Base-by-base conservation (phyloP, 2,797 vertebrate species). In the Zenarchopterus dispar region DNA sequence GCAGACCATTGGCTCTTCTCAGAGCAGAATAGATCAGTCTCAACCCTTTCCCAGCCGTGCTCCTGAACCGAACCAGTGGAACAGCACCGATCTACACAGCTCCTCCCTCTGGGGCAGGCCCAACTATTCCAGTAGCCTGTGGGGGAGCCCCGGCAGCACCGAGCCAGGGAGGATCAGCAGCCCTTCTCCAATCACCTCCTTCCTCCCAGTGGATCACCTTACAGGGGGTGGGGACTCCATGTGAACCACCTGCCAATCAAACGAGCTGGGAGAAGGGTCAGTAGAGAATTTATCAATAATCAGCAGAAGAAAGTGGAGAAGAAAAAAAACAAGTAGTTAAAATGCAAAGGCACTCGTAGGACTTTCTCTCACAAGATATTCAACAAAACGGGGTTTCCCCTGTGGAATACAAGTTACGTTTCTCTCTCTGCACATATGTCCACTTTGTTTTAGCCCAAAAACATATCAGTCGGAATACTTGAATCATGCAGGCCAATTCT, bases 391-490 rank as follows among this genome's bases (percentile, higher is more conserved):
- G 92, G 94, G 96, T 94, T 92, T 88, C 88, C 95, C 92, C 95
- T 94, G 95, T 97, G 96, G 96, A 97, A 90, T 95, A 95, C 94
- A 90, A 93, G 95, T 96, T 96, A 96, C 92, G 93, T 94, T 91
- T 89, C 84, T 92, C 93, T 90, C 94, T 95, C 95, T 97, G 96
- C 97, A 99, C 97, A 97, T 97, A 95, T 94, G 95, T 96, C 96
- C 96, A 96, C 95, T 97, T 97, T 97, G 93, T 97, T 97, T 97
- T 96, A 94, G 95, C 97, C 97, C 96, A 96, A 96, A 91, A 97
- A 99, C 97, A 98, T 99, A 97, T 98, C 97, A 98, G 96, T 98
- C 96, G 93, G 94, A 97, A 99, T 99, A 99, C 97, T 99, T 99
- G 97, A 99, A 99, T 99, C 96, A 96, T 96, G 95, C 97, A 98